Evolutionary conservation across 2,888 invertebrate genomes (phyloP).

Genomic region (Drosophila sordidapex): DNA sequence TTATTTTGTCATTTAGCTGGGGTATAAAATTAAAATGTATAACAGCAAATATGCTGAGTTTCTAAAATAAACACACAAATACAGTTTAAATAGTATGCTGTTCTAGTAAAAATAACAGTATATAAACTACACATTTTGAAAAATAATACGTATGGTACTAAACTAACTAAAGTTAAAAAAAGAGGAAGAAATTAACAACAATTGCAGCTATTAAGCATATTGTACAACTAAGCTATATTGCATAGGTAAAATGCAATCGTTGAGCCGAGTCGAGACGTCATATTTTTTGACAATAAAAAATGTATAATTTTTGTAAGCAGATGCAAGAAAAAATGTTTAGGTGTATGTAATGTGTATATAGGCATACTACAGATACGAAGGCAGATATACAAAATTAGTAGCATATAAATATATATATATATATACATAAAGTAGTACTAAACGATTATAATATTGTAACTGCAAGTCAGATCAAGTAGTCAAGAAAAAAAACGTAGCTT

Average conservation of each 20-base stretch:
- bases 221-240: slow-evolving; percentile 45
- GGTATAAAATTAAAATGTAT: slow-evolving; percentile 31
- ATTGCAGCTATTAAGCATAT: slow-evolving; percentile 35
- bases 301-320: slow-evolving; percentile 54
- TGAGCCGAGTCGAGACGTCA: slow-evolving; percentile 64
- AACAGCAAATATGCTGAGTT: slow-evolving; percentile 16
- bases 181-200: slow-evolving; percentile 6
- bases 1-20: slow-evolving; percentile 16
- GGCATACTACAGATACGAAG: slow-evolving; percentile 44
- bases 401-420: slow-evolving; percentile 23
- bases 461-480: slow-evolving; percentile 40
- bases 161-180: slow-evolving; percentile 18
- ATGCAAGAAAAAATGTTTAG: slow-evolving; percentile 20
- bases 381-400: slow-evolving; percentile 39
- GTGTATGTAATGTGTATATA: slow-evolving; percentile 61
- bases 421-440: slow-evolving; percentile 25
- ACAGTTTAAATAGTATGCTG: neutral
- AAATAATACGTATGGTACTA: slow-evolving; percentile 24
- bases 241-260: slow-evolving; percentile 59
- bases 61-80: slow-evolving; percentile 7
- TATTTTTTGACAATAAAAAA: slow-evolving; percentile 74
- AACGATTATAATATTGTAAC: slow-evolving; percentile 25
- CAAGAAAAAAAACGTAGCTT: slow-evolving; percentile 22
- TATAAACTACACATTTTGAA: slow-evolving; percentile 7
- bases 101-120: slow-evolving; percentile 6